Evolutionary conservation across 1,140 invertebrate genomes (phyloP), one percentile per base, ranked within the genome.

Genomic region (Drosophila busckii): DNA sequence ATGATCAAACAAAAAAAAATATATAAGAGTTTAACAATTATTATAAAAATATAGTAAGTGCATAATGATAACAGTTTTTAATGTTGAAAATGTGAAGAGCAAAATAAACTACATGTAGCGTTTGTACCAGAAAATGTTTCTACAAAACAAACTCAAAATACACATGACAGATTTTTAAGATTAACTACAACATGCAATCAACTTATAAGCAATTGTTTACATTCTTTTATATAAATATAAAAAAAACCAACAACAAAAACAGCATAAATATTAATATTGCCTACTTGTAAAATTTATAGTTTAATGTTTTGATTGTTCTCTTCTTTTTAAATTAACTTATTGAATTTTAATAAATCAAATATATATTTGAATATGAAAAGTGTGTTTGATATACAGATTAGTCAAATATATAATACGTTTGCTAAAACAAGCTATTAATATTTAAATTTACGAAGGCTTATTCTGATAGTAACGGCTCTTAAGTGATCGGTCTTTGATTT

Each of bases 231-330:
- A 76, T 61, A 44, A 50, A 56, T 60, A 25, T 50, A 53, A 40
- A 15, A 29, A 49, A 22, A 31, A 28, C 58, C 20, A 38, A 38
- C 12, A 23, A 50, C 37, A 13, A 54, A 38, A 65, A 65, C 38
- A 50, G n/a, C n/a, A n/a, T n/a, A 46, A 54, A 46, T 42, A 35
- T 62, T 44, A 5, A 58, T 63, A 70, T 58, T 12, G 50, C 58
- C 50, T 78, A 70, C 52, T 44, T 44, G 67, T 68, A 78, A 80
- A 67, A 78, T 59, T 54, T 80, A 67, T 80, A 78, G 73, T 78
- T 80, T 78, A 78, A 78, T 80, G 73, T 80, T 78, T 78, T 67
- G 32, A 78, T 80, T 78, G 73, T 78, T 78, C 73, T 71, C 53
- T 80, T 80, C 28, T 64, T 78, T 80, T 80, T 42, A 53, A 78